Evolutionary conservation across 2,888 invertebrate species (phyloP).

Genomic region (Monopis laevigella): DNA sequence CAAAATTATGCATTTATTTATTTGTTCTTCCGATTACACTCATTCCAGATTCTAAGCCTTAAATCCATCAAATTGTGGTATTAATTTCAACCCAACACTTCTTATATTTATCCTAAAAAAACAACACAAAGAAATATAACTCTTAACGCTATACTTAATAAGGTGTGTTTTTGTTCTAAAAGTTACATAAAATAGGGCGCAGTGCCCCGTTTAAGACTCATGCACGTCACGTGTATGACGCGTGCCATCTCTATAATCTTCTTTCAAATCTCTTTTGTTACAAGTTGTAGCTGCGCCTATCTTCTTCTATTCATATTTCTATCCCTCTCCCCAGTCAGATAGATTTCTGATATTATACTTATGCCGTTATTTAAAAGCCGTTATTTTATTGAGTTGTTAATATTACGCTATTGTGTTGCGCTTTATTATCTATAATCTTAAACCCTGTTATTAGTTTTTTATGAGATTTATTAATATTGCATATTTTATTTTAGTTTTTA

Average conservation of each 20-base stretch:
- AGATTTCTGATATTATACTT: constrained; percentile 47
- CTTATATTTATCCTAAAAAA: constrained; percentile 37
- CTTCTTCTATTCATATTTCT: constrained; percentile 29
- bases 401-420: no score
- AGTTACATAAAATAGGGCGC: constrained; percentile 37
- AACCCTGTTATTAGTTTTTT: no score
- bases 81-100: constrained; percentile 65
- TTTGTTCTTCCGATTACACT: constrained; percentile 57
- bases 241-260: constrained; percentile 61
- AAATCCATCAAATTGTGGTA: constrained; percentile 64
- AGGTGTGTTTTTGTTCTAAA: constrained; percentile 26
- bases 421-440: not conserved
- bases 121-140: constrained; percentile 18
- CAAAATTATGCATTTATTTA: constrained; percentile 23
- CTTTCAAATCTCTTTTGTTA: constrained; percentile 60
- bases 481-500: no score
- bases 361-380: constrained; percentile 14
- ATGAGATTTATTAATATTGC: no score
- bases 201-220: constrained; percentile 42
- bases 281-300: constrained; percentile 48
- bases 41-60: constrained; percentile 57
- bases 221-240: constrained; percentile 53
- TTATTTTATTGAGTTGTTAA: constrained; percentile 16
- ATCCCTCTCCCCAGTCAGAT: constrained; percentile 42
- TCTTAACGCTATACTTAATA: constrained; percentile 21